These are phyloP conservation scores for Hyla sarda DNA, from an alignment of 2,113 vertebrate genomes.

Conservation along the genomic window DNA sequence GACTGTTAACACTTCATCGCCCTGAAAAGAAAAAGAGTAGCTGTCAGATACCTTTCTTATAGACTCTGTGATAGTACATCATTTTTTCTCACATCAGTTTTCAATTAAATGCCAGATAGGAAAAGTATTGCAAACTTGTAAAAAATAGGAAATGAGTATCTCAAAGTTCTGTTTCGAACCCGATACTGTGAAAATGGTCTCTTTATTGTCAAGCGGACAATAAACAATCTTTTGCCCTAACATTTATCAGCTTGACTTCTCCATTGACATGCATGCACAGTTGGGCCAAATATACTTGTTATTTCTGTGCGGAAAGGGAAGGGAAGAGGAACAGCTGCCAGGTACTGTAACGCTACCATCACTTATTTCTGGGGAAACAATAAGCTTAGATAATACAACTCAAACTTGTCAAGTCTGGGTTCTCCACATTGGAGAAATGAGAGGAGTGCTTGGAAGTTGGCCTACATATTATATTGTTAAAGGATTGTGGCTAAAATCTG, in stretches of 20 bases:
- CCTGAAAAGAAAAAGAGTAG: slow-evolving; percentile 75
- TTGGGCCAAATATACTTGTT: neutral
- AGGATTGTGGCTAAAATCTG: neutral
- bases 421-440: neutral
- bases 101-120: neutral
- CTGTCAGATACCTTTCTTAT: slow-evolving; percentile 39
- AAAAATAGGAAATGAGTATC: neutral
- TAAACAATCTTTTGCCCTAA: neutral
- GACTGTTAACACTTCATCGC: slow-evolving; percentile 95
- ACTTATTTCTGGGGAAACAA: neutral
- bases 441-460: neutral
- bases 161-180: neutral
- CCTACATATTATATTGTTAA: neutral
- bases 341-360: neutral
- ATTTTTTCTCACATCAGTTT: neutral
- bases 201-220: neutral
- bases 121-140: neutral
- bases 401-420: neutral
- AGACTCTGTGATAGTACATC: neutral
- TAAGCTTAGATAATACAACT: neutral
- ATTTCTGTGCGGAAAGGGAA: neutral
- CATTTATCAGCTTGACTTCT: neutral
- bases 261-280: neutral
- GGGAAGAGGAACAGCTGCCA: neutral
- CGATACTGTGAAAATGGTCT: neutral